Evolutionary conservation across 2,797 vertebrate genomes (phyloP), one percentile per base, ranked within the genome.

Genomic region (Argentina silus): DNA sequence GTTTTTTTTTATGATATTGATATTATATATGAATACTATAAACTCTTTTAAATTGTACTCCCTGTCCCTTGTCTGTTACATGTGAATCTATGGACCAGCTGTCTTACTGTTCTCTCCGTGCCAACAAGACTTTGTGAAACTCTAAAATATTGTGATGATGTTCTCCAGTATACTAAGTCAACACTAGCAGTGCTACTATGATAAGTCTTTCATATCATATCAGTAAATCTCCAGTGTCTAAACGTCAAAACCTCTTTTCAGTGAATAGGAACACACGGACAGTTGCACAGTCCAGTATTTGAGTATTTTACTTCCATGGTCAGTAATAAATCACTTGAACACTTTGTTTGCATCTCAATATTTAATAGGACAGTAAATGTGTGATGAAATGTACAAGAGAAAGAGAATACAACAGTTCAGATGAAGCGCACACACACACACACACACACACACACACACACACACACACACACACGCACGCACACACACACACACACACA

Each of bases 41-140:
- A 23, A 4, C 17, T 66, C 17, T 47, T 47, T 48, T 48, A 23
- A 66, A 48, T 48, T 10, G 7, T 44, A 48, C 64, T 50, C 48
- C 23, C 56, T 48, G 44, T 47, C 48, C 12, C 48, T 59, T 47
- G 6, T 48, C 6, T 66, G 47, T 66, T 14, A 66, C 12, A 12
- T 66, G 12, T 65, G n/a, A 36, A 36, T 17, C 50, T 57, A 21
- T 44, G 23, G 15, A 43, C 61, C 36, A n/a, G 7, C 48, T 66
- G 45, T 66, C 45, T 66, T 50, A 62, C 60, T 43, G n/a, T 59
- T 19, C 48, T 14, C 11, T 66, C 6, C 3, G 45, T 66, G 64
- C 64, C 64, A 66, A 23, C 23, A 17, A 48, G 11, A 50, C 64
- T 15, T 21, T 65, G 44, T 47, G 45, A 23, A 48, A 7, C 48